These are phyloP conservation scores for Isichthys henryi DNA, from an alignment of 2,113 vertebrate genomes.

Conservation along the genomic window DNA sequence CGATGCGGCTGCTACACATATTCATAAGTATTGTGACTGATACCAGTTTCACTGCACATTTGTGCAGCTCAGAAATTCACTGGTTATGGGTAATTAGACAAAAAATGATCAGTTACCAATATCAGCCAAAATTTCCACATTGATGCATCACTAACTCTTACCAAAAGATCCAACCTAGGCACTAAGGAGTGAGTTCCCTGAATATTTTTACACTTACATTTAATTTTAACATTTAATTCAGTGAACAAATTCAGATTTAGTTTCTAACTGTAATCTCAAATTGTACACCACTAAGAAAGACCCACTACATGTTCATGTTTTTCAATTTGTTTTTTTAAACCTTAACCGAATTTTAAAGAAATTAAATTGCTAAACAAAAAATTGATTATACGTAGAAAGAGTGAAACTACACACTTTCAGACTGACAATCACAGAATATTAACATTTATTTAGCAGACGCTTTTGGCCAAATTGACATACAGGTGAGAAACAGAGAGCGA, in stretches of 20 bases:
- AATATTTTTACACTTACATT: neutral
- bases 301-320: too few species aligned
- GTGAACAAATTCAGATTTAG: neutral
- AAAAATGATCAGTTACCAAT: neutral
- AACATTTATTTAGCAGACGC: neutral
- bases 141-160: neutral
- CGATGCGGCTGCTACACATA: neutral
- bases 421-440: neutral
- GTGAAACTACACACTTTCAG: neutral
- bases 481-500: neutral
- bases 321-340: neutral
- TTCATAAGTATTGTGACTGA: neutral
- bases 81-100: neutral
- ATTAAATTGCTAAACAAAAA: neutral
- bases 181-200: neutral
- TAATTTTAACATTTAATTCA: neutral
- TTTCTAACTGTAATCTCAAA: neutral
- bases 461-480: neutral
- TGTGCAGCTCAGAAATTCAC: neutral
- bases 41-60: neutral
- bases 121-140: neutral
- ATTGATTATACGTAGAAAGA: neutral
- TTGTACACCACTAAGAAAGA: neutral
- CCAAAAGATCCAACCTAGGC: neutral
- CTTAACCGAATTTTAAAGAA: neutral